Conservation (phyloP, 2,888 invertebrate species). For the Meteorus cinctellus region DNA sequence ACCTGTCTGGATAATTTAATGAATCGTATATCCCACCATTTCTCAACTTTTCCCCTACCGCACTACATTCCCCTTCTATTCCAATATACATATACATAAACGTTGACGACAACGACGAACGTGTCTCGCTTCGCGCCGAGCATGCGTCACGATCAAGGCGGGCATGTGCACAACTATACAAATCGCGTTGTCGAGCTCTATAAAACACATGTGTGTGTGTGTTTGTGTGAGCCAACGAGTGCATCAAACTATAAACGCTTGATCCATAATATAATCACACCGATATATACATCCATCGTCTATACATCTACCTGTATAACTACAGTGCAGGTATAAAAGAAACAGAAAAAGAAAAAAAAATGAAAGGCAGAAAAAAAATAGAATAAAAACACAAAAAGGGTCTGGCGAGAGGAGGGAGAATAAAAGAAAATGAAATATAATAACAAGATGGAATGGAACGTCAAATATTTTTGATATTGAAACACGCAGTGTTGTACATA, state of each 20-base stretch:
- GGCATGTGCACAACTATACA: slow-evolving; percentile 11
- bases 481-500: neutral
- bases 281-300: neutral
- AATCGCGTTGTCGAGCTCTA: neutral
- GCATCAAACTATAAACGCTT: slow-evolving; percentile 15
- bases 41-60: slow-evolving; percentile 29
- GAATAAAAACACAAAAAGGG: neutral
- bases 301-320: neutral
- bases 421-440: neutral
- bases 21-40: slow-evolving; percentile 39
- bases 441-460: slow-evolving; percentile 13
- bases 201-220: neutral
- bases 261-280: slow-evolving; percentile 10
- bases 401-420: neutral
- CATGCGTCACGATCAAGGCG: slow-evolving; percentile 30
- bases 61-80: slow-evolving; percentile 1
- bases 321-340: neutral
- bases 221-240: neutral
- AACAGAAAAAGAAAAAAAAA: neutral
- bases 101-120: neutral
- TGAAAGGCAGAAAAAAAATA: neutral
- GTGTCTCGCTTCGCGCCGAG: slow-evolving; percentile 30
- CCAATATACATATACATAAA: slow-evolving; percentile 8
- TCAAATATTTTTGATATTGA: slow-evolving; percentile 12
- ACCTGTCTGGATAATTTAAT: slow-evolving; percentile 38